A percentile compares a stretch with the other conserved stretches of the same genome.
phyloP scores from a whole-genome alignment of 2,888 invertebrate species.

The Chrysomela aeneicollis region DNA sequence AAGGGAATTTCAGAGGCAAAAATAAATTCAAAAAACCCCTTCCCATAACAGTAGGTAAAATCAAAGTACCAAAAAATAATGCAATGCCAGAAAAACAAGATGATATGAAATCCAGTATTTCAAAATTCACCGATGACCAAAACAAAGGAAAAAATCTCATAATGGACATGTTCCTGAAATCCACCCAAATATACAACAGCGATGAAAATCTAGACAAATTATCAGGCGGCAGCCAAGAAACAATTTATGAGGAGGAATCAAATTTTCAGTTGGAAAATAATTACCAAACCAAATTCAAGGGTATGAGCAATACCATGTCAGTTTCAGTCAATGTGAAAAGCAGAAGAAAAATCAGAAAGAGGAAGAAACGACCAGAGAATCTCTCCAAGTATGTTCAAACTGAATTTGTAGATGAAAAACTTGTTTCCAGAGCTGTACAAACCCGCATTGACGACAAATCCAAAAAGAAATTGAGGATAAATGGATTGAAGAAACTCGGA shows the following conservation, averaged over 20 bases:
- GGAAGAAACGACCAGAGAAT: conserved; percentile 9
- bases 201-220: conserved; percentile 26
- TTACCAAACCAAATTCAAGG: conserved; percentile 33
- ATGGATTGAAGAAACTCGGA: neutral
- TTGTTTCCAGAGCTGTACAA: conserved; percentile 34
- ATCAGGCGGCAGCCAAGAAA: conserved; percentile 36
- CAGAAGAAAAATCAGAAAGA: conserved; percentile 35
- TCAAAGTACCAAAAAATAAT: neutral
- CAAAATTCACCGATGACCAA: conserved; percentile 48
- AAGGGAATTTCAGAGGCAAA: neutral
- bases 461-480: conserved; percentile 8
- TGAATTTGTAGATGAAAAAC: conserved; percentile 20
- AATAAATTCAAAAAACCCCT: conserved; percentile 39
- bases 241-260: conserved; percentile 45
- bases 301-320: conserved; percentile 46
- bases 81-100: conserved; percentile 30
- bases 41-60: conserved; percentile 31
- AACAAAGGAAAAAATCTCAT: conserved; percentile 54
- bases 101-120: conserved; percentile 33
- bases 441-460: conserved; percentile 24
- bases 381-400: conserved; percentile 33
- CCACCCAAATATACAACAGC: conserved; percentile 46
- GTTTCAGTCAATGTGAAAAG: conserved; percentile 46
- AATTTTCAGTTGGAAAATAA: conserved; percentile 45
- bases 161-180: conserved; percentile 58